Evolutionary conservation across 2,113 vertebrate genomes (phyloP).

Genomic region (Corynorhinus townsendii): DNA sequence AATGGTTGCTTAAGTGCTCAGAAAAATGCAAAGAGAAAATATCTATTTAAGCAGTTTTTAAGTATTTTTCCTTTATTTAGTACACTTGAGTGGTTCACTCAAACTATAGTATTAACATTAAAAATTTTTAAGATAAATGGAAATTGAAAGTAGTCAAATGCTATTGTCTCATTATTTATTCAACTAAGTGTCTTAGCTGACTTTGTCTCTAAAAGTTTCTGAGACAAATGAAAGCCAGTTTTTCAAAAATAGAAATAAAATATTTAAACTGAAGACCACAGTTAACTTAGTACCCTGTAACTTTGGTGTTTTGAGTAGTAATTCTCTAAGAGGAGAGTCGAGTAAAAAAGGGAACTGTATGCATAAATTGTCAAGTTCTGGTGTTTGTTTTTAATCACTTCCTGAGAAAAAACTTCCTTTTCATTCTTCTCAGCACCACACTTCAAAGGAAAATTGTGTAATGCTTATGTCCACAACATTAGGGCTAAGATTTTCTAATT

Average conservation of each 20-base stretch:
- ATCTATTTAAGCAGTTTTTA: background rate
- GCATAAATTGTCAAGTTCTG: conserved; percentile 10
- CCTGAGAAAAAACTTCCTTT: background rate
- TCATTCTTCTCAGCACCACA: background rate
- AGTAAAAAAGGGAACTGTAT: background rate
- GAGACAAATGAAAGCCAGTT: conserved; percentile 19
- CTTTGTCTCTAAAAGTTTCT: background rate
- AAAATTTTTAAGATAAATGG: background rate
- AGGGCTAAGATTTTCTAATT: conserved; percentile 22
- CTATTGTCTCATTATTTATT: background rate
- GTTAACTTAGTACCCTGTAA: conserved; percentile 12
- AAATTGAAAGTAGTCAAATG: conserved; percentile 20
- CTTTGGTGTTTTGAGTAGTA: conserved; percentile 9
- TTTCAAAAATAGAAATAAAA: conserved; percentile 41
- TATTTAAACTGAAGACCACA: conserved; percentile 22
- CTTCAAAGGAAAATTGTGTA: conserved; percentile 47
- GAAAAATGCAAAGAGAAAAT: background rate
- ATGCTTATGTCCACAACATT: background rate
- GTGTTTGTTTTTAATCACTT: conserved; percentile 41
- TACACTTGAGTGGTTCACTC: background rate
- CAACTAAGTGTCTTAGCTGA: background rate
- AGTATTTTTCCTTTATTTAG: conserved; percentile 28
- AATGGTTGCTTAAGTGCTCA: background rate
- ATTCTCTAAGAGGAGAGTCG: background rate
- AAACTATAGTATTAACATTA: background rate